Evolutionary conservation across 2,113 vertebrate species (phyloP), one percentile per base, ranked within the genome.

Genomic region (Mohoua ochrocephala): DNA sequence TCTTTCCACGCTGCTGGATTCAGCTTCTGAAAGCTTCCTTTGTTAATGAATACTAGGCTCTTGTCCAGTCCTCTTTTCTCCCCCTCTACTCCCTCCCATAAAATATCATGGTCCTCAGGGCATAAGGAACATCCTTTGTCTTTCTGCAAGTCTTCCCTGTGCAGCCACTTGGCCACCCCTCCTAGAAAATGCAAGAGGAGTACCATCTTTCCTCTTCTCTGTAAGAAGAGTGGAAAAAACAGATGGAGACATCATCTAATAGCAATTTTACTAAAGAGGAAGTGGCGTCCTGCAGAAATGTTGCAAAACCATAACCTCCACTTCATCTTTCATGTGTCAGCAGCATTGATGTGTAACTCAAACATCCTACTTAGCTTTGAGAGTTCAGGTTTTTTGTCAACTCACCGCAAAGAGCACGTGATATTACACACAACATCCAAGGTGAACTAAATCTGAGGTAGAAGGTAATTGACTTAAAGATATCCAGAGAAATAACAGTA

Each of bases 41-140:
- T 97, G 95, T 97, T 87, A 91, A 93, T 15, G 84, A 95, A 97
- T 96, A 97, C 95, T 93, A 92, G 87, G 95, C 96, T 93, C 93
- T 96, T 96, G 96, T 97, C 91, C 87, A 87, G 84, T 82, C 74
- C 69, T 94, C 87, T 84, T 84, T 96, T 92, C 71, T 90, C 90
- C 87, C 84, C 76, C 93, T 93, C 78, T 81, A 71, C 53, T 84
- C 87, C 80, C 89, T 91, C 77, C 84, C 89, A 84, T 95, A 96
- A 95, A 96, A 94, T 91, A 96, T 89, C 87, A 84, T 76, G 81
- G 94, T 94, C 95, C 93, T 91, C 77, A 39, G 94, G 94, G 87
- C 91, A 95, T 57, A 82, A 94, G 94, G 95, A 95, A 91, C 69
- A 96, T 95, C 89, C 93, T 96, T 96, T 96, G 95, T 96, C 91